Evolutionary conservation across 2,797 vertebrate species (phyloP), one percentile per base, ranked within the genome.

Genomic region (Molossus alvarezi): DNA sequence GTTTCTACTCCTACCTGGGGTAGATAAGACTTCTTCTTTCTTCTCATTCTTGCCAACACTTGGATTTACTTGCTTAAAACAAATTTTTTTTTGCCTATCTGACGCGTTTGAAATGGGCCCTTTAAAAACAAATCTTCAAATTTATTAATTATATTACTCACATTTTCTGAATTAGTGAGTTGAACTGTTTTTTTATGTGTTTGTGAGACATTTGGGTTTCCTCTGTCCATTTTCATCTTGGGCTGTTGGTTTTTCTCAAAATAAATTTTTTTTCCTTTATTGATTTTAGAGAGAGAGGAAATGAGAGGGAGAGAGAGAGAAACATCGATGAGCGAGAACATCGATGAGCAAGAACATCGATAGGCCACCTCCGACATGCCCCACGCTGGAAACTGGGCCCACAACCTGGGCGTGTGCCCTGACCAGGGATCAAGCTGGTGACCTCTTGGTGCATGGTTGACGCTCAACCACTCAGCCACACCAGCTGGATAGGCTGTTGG

Each of bases 161-260:
- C 60, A 92, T 41, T 76, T 76, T 84, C 55, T 12, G 81, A 57
- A 75, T 76, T 86, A 88, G 11, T 79, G 53, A 84, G 17, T 27
- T 91, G 65, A 45, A 53, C 18, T 10, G 33, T 89, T 82, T 89
- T 84, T 65, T 88, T 27, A n/a, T 41, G 8, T 86, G 29, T 86
- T 60, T 69, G 41, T 73, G 57, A 80, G 21, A 6, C 29, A 76
- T 25, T 33, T 62, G 37, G 20, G 1, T 84, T 91, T 94, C 41
- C 33, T 37, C 29, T 55, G 65, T 69, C n/a, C 18, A 55, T 90
- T 81, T 85, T 81, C 45, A 18, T 82, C 3, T 48, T 48, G 27
- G 41, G n/a, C 12, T 62, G 29, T 48, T 72, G 25, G 10, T 37
- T 67, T 80, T 65, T 51, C 13, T 81, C 48, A 45, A 45, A 45